Evolutionary conservation across 2,797 vertebrate species (phyloP).

Genomic region (Cirrhinus molitorella): DNA sequence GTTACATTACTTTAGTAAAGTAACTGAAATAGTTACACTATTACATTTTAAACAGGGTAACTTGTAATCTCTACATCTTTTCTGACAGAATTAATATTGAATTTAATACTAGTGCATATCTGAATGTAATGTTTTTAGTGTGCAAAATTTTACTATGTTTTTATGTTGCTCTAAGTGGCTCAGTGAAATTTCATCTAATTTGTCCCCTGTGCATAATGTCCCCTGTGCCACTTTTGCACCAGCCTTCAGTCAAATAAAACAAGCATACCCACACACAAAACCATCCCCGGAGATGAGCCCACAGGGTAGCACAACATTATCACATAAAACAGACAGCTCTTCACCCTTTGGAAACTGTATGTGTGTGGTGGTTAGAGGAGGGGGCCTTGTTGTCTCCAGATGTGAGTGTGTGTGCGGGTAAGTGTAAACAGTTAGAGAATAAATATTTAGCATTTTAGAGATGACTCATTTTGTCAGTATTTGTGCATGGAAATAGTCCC

Average conservation of each 20-base stretch:
- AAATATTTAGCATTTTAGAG: constrained; percentile 23
- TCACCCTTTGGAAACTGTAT: constrained; percentile 28
- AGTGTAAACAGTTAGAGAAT: constrained; percentile 9
- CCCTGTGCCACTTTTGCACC: constrained; percentile 20
- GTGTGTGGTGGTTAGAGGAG: constrained; percentile 2
- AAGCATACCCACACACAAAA: neutral
- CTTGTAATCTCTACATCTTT: neutral
- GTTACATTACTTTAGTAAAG: no score
- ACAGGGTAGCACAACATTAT: constrained; percentile 30
- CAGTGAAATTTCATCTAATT: constrained; percentile 12
- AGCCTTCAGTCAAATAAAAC: constrained; percentile 19
- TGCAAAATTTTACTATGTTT: neutral
- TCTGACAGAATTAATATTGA: neutral
- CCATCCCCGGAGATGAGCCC: constrained; percentile 10
- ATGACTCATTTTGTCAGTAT: constrained; percentile 41
- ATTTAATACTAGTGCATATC: neutral
- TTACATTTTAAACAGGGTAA: no score
- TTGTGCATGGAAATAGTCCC: constrained; percentile 34
- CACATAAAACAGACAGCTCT: constrained; percentile 29
- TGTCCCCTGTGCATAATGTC: constrained; percentile 10
- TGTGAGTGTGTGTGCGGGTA: constrained; percentile 24
- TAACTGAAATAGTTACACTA: no score
- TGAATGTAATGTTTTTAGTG: neutral
- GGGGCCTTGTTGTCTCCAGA: neutral
- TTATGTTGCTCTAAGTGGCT: neutral